Evolutionary conservation across 1,140 invertebrate genomes (phyloP), one percentile per base, ranked within the genome.

Genomic region (Tribolium castaneum): DNA sequence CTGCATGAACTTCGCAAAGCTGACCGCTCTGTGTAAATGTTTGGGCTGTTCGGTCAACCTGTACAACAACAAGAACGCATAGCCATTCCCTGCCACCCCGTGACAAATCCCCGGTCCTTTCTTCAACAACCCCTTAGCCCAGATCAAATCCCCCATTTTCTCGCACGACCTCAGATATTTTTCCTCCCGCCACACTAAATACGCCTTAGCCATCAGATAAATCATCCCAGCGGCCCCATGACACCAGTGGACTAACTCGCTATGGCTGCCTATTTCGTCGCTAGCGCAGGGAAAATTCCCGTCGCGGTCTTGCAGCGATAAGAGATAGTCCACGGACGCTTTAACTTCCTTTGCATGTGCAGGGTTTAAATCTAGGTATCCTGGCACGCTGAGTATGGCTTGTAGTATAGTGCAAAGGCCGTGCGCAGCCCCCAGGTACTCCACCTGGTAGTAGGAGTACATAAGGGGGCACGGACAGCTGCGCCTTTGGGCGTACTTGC

Each of bases 71-170:
- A 97, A 86, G 85, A 96, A 96, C 0, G 94, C 94, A 87, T 96
- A 97, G 13, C 92, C 95, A 88, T 92, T 96, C 39, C 96, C 96
- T 45, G 94, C 93, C 3, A 97, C 89, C 0, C 96, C 96, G 86
- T 97, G 96, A 85, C 95, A 97, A 51, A 96, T 92, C 6, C 92
- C 92, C 35, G 94, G 93, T 0, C 95, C 95, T 88, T 97, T 97
- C 79, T 89, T 91, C 16, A 97, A 86, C 7, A 97, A 87, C 0
- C 95, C 95, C 84, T 92, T 93, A 13, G 90, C 85, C 95, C 95
- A 97, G 0, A 95, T 90, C 7, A 95, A 82, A 78, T 97, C 94
- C 0, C 90, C 93, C 83, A 91, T 92, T 72, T 88, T 89, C 1
- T 92, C 82, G 84, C 93, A 92, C 0, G 93, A 90, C 5, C 92